Conservation (phyloP, 2,113 vertebrate species). For the Acrocephalus arundinaceus region DNA sequence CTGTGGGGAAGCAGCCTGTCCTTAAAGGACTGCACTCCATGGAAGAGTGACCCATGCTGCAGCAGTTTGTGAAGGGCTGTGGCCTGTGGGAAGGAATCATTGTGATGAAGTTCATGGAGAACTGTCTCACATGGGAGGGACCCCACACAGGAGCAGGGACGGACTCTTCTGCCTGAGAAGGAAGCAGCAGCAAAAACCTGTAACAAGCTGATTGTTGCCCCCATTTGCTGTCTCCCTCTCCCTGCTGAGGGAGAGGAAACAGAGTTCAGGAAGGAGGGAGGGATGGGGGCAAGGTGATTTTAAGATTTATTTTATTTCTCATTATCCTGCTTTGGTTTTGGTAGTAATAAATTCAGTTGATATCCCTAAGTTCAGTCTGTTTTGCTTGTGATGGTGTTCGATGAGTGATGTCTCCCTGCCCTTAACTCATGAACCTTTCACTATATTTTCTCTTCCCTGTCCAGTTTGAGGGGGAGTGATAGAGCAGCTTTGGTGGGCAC, state of each 20-base stretch:
- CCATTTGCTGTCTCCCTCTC: too few relatives aligned
- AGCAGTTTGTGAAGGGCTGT: neutral
- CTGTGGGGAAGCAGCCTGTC: neutral
- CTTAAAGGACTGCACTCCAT: neutral
- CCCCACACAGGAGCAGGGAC: fast-evolving
- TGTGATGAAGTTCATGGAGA: neutral
- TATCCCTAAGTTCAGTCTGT: neutral
- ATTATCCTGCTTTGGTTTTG: neutral
- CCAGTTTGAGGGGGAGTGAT: neutral
- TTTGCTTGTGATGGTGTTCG: neutral
- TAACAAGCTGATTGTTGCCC: fast-evolving
- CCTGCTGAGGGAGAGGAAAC: too few relatives aligned
- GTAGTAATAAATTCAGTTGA: neutral
- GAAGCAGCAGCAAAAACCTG: neutral
- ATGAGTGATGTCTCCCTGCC: neutral
- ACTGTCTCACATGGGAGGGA: neutral
- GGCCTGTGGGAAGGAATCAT: neutral
- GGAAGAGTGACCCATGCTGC: neutral
- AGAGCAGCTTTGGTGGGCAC: neutral
- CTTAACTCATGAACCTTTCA: neutral
- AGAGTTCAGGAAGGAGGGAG: too few relatives aligned
- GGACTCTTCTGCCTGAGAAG: neutral
- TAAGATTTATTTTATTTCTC: neutral
- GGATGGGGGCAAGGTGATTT: neutral
- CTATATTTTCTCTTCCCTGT: neutral